Percentiles rank a stretch among this genome's conserved stretches.
These are phyloP conservation scores for Plebejus melissa DNA, from an alignment of 2,888 invertebrate species.

Conservation along the genomic window DNA sequence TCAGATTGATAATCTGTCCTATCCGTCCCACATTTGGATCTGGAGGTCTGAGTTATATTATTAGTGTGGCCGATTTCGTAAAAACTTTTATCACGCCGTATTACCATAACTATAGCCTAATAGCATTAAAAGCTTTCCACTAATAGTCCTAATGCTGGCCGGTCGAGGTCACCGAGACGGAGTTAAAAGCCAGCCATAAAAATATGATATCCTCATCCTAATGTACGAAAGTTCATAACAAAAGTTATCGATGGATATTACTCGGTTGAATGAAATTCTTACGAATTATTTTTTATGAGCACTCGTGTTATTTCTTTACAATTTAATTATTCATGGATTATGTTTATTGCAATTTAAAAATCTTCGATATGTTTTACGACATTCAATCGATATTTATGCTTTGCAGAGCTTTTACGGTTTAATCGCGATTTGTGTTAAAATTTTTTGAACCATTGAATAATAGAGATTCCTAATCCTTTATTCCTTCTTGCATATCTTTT, in stretches of 20 bases:
- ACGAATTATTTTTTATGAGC: background rate
- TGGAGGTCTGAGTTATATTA: slow-evolving; percentile 7
- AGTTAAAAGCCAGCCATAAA: slow-evolving; percentile 16
- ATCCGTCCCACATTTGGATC: slow-evolving; percentile 21
- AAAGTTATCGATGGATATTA: background rate
- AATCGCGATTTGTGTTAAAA: background rate
- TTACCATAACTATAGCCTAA: slow-evolving; percentile 21
- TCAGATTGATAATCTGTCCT: slow-evolving; percentile 22
- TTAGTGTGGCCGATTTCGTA: slow-evolving; percentile 12
- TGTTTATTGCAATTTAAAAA: background rate
- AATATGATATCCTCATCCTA: slow-evolving; percentile 15
- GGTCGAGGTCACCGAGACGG: slow-evolving; percentile 24
- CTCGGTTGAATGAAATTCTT: background rate
- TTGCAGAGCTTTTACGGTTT: background rate
- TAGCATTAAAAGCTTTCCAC: slow-evolving; percentile 22
- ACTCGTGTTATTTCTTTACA: background rate
- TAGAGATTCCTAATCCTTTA: too few species aligned
- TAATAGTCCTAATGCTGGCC: background rate
- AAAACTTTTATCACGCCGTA: slow-evolving; percentile 16
- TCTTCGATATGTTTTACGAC: background rate
- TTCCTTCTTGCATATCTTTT: too few species aligned
- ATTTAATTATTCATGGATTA: slow-evolving; percentile 8
- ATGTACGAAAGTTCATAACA: background rate
- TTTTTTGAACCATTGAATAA: background rate
- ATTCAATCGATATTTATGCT: background rate